These are phyloP conservation scores for Ailurus styani DNA, from an alignment of 2,113 vertebrate genomes.

Conservation along the genomic window DNA sequence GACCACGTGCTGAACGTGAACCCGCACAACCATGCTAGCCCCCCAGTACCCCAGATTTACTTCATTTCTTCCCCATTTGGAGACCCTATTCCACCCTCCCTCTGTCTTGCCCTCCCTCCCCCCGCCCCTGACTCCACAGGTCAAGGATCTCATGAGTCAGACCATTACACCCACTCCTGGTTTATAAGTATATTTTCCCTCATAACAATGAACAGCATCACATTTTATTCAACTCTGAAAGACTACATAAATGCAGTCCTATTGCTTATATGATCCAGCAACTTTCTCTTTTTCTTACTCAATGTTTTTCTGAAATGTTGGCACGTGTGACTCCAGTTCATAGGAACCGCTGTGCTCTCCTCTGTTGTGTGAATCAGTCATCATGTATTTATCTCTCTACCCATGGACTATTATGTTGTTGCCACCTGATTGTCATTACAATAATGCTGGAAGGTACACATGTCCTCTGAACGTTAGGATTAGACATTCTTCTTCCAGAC, in stretches of 20 bases:
- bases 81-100: rapidly evolving
- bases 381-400: not conserved
- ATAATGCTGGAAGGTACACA: no score
- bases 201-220: not conserved
- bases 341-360: rapidly evolving
- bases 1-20: rapidly evolving
- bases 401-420: rapidly evolving
- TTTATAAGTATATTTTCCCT: not conserved
- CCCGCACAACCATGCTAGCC: rapidly evolving
- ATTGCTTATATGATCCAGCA: rapidly evolving
- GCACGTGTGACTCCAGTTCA: rapidly evolving
- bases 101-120: no score
- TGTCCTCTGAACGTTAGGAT: not conserved
- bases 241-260: rapidly evolving
- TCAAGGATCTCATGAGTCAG: rapidly evolving
- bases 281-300: not conserved
- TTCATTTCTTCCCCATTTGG: no score
- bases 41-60: rapidly evolving
- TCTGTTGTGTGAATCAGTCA: not conserved
- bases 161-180: not conserved
- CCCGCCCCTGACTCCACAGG: not conserved
- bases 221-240: not conserved
- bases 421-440: not conserved
- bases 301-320: rapidly evolving
- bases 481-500: not conserved